Conservation (phyloP, 2,888 invertebrate species). For the Nephrotoma guestfalica region DNA sequence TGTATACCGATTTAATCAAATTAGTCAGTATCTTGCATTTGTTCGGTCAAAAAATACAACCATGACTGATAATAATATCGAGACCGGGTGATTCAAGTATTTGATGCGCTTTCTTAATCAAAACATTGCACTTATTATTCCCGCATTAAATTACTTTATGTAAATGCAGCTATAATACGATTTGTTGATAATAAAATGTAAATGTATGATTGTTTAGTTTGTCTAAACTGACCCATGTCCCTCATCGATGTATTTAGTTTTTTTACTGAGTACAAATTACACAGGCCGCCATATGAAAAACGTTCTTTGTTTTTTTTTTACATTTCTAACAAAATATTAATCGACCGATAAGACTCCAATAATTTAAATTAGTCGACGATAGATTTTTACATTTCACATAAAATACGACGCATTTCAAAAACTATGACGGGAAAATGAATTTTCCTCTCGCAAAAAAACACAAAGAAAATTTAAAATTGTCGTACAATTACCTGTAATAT, state of each 20-base stretch:
- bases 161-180: background rate
- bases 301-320: background rate
- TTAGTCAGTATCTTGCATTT: background rate
- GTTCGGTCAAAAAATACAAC: background rate
- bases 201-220: background rate
- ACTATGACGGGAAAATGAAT: background rate
- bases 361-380: background rate
- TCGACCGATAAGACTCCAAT: background rate
- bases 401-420: background rate
- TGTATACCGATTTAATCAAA: background rate
- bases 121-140: background rate
- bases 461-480: background rate
- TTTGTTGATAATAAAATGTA: background rate
- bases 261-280: background rate
- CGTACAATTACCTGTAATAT: background rate
- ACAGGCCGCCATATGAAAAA: background rate
- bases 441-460: background rate
- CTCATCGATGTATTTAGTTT: background rate
- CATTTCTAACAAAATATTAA: background rate
- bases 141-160: too few relatives aligned
- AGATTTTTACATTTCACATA: background rate
- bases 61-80: background rate
- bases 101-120: background rate
- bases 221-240: background rate
- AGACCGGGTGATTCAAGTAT: background rate